A percentile compares a stretch with the other conserved stretches of the same genome.
Conservation (phyloP, 2,797 vertebrate genomes). For the Scleropages formosus region DNA sequence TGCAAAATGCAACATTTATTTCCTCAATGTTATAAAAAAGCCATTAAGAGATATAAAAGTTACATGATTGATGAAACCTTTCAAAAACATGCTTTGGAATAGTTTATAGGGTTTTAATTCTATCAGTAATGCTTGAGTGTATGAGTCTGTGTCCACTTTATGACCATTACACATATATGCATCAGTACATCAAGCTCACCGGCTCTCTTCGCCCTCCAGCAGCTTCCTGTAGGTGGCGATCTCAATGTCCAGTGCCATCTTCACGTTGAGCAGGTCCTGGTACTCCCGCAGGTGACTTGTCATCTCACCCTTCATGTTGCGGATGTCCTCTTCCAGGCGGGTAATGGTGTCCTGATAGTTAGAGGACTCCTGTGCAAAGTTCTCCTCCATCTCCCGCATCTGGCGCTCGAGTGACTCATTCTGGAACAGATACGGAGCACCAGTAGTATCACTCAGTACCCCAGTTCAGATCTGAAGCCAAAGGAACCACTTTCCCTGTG, state of each 20-base stretch:
- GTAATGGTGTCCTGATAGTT: conserved; percentile 85
- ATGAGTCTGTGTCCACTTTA: neutral
- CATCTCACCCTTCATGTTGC: conserved; percentile 96
- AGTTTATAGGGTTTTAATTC: too few species aligned
- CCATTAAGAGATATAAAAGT: too few species aligned
- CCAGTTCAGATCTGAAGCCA: neutral
- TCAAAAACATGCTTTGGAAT: too few species aligned
- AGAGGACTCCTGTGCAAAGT: conserved; percentile 77
- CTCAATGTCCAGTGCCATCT: conserved; percentile 96
- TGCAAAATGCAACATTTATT: neutral
- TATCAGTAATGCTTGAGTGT: neutral
- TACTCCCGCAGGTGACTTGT: conserved; percentile 88
- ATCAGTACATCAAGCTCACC: conserved; percentile 61
- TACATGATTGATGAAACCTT: too few species aligned
- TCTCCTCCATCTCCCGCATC: conserved; percentile 90
- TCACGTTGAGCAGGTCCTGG: conserved; percentile 92
- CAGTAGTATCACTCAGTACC: neutral
- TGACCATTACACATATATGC: too few species aligned
- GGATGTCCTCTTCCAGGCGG: conserved; percentile 88
- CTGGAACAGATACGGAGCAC: conserved; percentile 54
- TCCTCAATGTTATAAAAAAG: too few species aligned
- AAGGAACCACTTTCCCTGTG: neutral
- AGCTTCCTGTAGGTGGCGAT: conserved; percentile 96
- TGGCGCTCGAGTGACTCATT: conserved; percentile 93
- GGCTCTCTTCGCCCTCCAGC: conserved; percentile 94